Conservation (phyloP, 2,797 vertebrate species). For the Squalus acanthias region DNA sequence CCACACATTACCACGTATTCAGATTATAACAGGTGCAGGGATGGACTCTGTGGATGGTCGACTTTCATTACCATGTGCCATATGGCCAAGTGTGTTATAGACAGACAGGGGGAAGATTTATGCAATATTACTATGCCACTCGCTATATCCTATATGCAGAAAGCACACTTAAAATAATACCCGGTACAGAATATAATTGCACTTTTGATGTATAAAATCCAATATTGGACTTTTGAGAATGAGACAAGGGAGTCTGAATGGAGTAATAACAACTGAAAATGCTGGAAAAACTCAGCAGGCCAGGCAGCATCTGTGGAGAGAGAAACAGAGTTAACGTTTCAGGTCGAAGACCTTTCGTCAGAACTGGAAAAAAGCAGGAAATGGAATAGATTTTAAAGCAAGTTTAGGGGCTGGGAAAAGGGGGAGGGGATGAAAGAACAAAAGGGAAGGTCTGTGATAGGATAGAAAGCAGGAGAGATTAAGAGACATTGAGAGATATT, state of each 20-base stretch:
- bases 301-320: too few species aligned
- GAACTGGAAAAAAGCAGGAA: too few species aligned
- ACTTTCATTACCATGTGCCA: background rate
- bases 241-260: background rate
- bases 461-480: too few species aligned
- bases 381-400: too few species aligned
- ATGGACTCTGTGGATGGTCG: background rate
- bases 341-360: too few species aligned
- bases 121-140: background rate
- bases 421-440: too few species aligned
- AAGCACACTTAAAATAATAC: slow-evolving; percentile 15
- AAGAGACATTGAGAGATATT: too few species aligned
- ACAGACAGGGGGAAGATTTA: background rate
- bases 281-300: too few species aligned
- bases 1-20: background rate
- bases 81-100: background rate
- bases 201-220: background rate
- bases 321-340: too few species aligned
- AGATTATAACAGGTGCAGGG: background rate
- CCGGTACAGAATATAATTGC: background rate
- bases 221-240: background rate
- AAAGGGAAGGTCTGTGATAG: too few species aligned
- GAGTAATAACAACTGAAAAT: background rate
- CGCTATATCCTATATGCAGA: background rate
- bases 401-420: too few species aligned